Conservation (phyloP, 2,888 invertebrate species). For the Netelia melanura region DNA sequence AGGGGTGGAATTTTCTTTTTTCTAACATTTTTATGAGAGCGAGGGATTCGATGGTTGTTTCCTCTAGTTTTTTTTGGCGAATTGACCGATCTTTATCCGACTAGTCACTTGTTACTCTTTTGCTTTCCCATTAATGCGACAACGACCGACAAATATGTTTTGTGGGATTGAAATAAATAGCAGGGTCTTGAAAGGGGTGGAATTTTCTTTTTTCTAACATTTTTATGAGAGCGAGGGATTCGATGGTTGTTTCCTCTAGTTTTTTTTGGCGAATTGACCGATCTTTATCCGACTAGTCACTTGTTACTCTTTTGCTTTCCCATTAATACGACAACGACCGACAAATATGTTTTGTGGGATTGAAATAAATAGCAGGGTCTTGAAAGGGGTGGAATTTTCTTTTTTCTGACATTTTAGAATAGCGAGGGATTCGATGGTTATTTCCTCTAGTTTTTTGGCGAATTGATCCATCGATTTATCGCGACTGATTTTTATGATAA, state of each 20-base stretch:
- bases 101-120: conserved; percentile 28
- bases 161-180: not conserved
- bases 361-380: not conserved
- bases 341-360: conserved; percentile 21
- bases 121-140: conserved; percentile 37
- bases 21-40: conserved; percentile 30
- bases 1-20: not conserved
- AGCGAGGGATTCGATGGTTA: not conserved
- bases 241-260: not conserved
- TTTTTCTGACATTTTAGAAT: conserved; percentile 21
- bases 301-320: conserved; percentile 40
- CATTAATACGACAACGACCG: conserved; percentile 21
- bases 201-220: conserved; percentile 1
- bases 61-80: not conserved
- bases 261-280: not conserved
- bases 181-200: not conserved
- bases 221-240: conserved; percentile 9
- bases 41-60: not conserved
- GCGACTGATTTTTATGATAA: not conserved
- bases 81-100: not conserved
- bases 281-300: conserved; percentile 2
- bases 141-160: conserved; percentile 10
- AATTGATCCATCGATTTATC: not conserved
- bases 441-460: not conserved
- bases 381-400: not conserved